Evolutionary conservation across 30 jellyfish, hydroid and myxozoan genomes (phyloP).

Genomic region (Pelagia noctiluca): DNA sequence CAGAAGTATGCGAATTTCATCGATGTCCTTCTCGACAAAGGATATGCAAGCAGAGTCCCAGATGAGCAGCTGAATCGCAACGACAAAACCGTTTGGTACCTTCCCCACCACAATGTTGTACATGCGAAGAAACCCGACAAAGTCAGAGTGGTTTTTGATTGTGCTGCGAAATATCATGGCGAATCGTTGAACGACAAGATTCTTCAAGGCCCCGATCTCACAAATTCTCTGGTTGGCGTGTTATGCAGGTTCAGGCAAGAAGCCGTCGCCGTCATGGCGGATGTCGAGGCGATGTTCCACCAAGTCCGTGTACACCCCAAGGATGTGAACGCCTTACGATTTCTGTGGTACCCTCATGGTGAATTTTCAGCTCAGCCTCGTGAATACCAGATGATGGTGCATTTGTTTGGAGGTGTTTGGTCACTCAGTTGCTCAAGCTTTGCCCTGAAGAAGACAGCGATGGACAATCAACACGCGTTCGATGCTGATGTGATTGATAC

Average conservation of each 20-base stretch:
- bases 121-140: conserved; percentile 57
- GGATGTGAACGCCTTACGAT: conserved; percentile 40
- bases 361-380: conserved; percentile 9
- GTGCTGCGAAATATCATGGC: conserved; percentile 53
- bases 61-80: background rate
- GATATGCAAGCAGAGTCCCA: conserved; percentile 36
- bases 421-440: conserved; percentile 32
- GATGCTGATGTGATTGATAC: conserved; percentile 8
- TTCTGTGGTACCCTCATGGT: conserved; percentile 57
- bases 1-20: conserved; percentile 17
- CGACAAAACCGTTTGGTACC: conserved; percentile 36
- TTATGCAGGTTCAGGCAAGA: conserved; percentile 39
- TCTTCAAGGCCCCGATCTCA: conserved; percentile 58
- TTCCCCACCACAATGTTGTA: conserved; percentile 57
- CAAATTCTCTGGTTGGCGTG: conserved; percentile 16
- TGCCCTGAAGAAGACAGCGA: conserved; percentile 48
- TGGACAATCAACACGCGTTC: conserved; percentile 23
- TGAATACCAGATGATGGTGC: conserved; percentile 52
- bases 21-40: conserved; percentile 25
- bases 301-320: conserved; percentile 55
- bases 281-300: conserved; percentile 61
- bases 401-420: conserved; percentile 21
- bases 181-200: conserved; percentile 19
- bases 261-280: conserved; percentile 24
- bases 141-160: conserved; percentile 62